A percentile compares a stretch with the other conserved stretches of the same genome.
These are phyloP conservation scores for Pluvianellus socialis DNA, from an alignment of 2,113 vertebrate genomes.

Conservation along the genomic window DNA sequence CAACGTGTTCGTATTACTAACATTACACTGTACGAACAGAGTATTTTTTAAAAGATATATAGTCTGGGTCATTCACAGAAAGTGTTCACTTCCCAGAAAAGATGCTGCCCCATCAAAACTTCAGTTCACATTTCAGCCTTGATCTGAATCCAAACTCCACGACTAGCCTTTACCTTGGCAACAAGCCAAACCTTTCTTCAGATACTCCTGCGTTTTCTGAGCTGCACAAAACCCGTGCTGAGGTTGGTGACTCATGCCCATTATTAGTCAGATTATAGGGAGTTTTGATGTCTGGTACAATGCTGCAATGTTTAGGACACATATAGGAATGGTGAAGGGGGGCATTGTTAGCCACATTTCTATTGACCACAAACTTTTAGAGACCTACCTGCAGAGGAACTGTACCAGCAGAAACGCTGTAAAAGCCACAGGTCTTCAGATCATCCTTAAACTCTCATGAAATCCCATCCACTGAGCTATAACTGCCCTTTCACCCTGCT, in stretches of 20 bases:
- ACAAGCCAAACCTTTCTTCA: neutral
- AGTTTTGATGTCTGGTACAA: neutral
- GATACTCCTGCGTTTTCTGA: neutral
- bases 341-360: neutral
- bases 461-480: neutral
- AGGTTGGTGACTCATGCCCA: neutral
- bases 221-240: neutral
- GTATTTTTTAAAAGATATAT: neutral
- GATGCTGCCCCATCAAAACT: neutral
- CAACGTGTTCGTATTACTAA: neutral
- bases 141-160: neutral
- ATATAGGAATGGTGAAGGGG: neutral
- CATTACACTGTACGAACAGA: neutral
- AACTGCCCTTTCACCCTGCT: slow-evolving; percentile 25
- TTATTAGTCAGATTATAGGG: neutral
- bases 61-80: neutral
- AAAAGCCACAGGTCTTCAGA: neutral
- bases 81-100: neutral
- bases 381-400: neutral
- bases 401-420: neutral
- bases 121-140: neutral
- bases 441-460: neutral
- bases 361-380: neutral
- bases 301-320: neutral
- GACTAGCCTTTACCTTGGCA: neutral